Conservation (phyloP, 2,888 invertebrate genomes). For the Ptychoptera albimana region DNA sequence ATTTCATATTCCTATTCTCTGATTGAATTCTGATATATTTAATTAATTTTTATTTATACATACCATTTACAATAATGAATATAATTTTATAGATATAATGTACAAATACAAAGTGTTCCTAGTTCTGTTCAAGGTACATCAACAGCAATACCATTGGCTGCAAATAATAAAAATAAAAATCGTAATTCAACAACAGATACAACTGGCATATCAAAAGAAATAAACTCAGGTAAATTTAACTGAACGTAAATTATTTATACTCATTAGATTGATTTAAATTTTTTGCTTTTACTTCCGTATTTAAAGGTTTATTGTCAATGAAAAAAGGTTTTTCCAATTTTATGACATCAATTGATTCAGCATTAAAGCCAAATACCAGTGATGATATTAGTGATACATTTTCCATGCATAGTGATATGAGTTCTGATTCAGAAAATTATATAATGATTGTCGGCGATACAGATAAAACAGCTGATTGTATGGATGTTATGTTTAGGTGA, state of each 20-base stretch:
- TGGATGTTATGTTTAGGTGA: conserved; percentile 52
- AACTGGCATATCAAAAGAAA: conserved; percentile 31
- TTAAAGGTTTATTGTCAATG: conserved; percentile 52
- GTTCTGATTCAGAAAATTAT: conserved; percentile 77
- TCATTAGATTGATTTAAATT: conserved; percentile 1
- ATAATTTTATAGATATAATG: conserved; percentile 21
- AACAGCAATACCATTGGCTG: conserved; percentile 24
- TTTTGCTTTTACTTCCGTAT: conserved; percentile 1
- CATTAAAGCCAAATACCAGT: conserved; percentile 50
- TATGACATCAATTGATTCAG: conserved; percentile 71
- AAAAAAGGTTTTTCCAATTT: conserved; percentile 69
- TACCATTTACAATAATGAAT: not conserved
- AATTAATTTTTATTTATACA: not conserved
- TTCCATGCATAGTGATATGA: conserved; percentile 65
- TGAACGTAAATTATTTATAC: not conserved
- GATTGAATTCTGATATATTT: not conserved
- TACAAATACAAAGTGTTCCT: conserved; percentile 27
- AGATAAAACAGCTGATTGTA: conserved; percentile 46
- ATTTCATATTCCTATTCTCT: no score
- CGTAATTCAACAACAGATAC: conserved; percentile 16
- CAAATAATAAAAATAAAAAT: conserved; percentile 16
- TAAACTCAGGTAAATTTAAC: conserved; percentile 31
- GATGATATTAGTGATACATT: conserved; percentile 62
- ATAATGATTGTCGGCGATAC: conserved; percentile 50
- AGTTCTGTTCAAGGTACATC: conserved; percentile 22